phyloP scores from a whole-genome alignment of 2,888 invertebrate genomes.

The Pogonocherus hispidulus region DNA sequence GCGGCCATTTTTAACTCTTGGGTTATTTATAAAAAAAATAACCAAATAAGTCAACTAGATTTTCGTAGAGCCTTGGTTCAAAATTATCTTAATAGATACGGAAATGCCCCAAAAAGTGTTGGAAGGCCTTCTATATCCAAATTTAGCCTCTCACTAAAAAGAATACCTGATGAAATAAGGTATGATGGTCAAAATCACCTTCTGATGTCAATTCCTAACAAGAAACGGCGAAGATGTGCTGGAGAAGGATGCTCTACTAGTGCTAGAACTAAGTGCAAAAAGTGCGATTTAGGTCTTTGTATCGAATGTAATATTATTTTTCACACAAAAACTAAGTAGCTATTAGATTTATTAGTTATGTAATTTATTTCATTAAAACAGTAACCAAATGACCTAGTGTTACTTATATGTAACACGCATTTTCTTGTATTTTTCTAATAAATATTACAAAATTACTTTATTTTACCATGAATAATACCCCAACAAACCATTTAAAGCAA shows the following conservation, averaged over 20 bases:
- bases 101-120: background rate
- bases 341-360: background rate
- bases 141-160: no score
- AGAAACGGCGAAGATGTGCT: constrained; percentile 18
- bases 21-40: background rate
- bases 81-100: background rate
- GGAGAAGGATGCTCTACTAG: constrained; percentile 8
- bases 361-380: constrained; percentile 11
- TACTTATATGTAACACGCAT: constrained; percentile 23
- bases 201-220: constrained; percentile 7
- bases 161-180: no score
- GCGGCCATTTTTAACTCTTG: background rate
- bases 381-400: constrained; percentile 23
- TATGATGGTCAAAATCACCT: constrained; percentile 10
- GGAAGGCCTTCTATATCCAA: constrained; percentile 13
- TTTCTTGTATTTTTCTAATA: constrained; percentile 4
- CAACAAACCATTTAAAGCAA: background rate
- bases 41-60: background rate
- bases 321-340: constrained; percentile 3
- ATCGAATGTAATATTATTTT: background rate
- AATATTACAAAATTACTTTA: background rate
- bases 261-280: constrained; percentile 28
- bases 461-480: constrained; percentile 5
- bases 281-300: constrained; percentile 19
- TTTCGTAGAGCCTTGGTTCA: background rate